phyloP scores from a whole-genome alignment of 2,113 vertebrate species.

The Lophochroa leadbeateri region DNA sequence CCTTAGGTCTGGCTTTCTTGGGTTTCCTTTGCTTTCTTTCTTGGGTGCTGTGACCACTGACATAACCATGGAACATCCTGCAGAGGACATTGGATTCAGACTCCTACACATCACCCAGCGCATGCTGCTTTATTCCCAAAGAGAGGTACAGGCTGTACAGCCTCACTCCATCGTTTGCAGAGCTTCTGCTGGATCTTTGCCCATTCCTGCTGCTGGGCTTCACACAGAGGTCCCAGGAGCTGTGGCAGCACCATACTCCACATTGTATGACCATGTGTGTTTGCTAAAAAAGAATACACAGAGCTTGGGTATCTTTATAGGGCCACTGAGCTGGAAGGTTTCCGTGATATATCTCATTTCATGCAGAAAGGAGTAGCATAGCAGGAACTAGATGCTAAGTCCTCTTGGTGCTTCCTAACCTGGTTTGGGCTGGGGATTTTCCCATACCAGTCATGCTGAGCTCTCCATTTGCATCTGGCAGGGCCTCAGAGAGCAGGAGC shows the following conservation, averaged over 20 bases:
- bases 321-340: background rate
- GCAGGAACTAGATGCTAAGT: background rate
- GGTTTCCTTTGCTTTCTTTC: too few relatives aligned
- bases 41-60: background rate
- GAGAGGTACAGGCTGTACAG: background rate
- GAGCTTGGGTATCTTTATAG: background rate
- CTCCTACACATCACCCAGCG: background rate
- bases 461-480: background rate
- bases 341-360: background rate
- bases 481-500: background rate
- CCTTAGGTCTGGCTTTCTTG: background rate
- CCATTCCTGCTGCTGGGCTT: background rate
- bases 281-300: background rate
- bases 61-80: background rate
- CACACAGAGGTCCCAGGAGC: background rate
- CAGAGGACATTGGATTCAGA: background rate
- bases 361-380: background rate
- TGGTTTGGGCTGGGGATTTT: background rate
- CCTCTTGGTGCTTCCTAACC: background rate
- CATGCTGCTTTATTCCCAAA: background rate
- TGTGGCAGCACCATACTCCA: rapidly evolving
- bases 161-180: background rate
- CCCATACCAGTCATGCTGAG: rapidly evolving
- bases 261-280: background rate
- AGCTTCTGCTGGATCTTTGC: background rate